phyloP scores from a whole-genome alignment of 2,797 vertebrate genomes.

The Rhynchonycteris naso region DNA sequence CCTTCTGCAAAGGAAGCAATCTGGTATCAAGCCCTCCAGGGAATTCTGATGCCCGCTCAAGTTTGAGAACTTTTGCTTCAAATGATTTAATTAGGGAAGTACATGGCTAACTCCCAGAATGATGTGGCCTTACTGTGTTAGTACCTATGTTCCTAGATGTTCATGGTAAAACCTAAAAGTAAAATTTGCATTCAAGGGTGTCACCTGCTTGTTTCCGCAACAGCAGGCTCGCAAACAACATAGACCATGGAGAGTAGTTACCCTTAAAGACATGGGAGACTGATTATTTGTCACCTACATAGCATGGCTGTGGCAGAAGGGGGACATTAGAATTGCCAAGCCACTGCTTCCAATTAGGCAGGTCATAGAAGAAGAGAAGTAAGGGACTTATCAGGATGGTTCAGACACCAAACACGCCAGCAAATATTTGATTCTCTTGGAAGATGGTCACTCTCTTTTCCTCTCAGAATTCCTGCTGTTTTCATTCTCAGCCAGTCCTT shows the following conservation, averaged over 20 bases:
- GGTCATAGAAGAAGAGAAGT: constrained; percentile 39
- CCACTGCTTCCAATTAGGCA: constrained; percentile 46
- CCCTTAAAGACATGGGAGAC: background rate
- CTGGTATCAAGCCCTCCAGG: background rate
- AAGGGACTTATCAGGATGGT: constrained; percentile 57
- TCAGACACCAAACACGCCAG: background rate
- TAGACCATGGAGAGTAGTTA: background rate
- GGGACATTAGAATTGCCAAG: constrained; percentile 58
- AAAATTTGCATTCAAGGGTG: background rate
- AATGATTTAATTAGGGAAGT: constrained; percentile 31
- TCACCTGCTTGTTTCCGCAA: background rate
- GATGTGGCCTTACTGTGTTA: background rate
- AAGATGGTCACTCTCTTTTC: constrained; percentile 50
- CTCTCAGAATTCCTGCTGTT: constrained; percentile 58
- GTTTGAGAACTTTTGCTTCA: background rate
- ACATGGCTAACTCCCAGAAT: background rate
- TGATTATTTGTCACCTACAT: background rate
- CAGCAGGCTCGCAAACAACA: background rate
- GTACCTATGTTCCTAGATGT: background rate
- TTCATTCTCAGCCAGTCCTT: constrained; percentile 9
- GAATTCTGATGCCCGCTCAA: background rate
- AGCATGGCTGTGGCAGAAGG: constrained; percentile 71
- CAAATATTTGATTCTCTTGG: background rate
- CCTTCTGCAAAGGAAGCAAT: background rate
- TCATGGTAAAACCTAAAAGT: constrained; percentile 16